Evolutionary conservation across 2,888 invertebrate genomes (phyloP).

Genomic region (Dilophus febrilis): DNA sequence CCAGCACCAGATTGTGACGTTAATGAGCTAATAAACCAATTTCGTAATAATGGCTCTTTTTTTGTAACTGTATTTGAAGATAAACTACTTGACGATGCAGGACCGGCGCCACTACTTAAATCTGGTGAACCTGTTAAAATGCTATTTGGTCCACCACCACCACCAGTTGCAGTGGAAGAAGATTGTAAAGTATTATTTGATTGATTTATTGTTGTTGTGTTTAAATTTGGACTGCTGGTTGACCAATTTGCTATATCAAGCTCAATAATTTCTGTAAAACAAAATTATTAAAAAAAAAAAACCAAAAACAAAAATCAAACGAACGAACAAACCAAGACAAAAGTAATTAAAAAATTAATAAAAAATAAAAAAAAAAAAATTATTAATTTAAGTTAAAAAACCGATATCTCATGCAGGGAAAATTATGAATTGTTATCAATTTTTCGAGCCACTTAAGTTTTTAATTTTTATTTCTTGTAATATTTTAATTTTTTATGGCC

Average conservation of each 20-base stretch:
- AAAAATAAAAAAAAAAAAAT: neutral
- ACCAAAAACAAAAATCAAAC: no score
- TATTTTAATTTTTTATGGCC: no score
- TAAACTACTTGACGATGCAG: neutral
- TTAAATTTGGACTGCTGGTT: slow-evolving; percentile 3
- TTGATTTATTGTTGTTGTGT: slow-evolving; percentile 1
- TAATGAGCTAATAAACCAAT: slow-evolving; percentile 18
- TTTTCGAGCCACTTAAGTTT: no score
- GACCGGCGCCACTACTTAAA: neutral
- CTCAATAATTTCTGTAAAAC: slow-evolving; percentile 14
- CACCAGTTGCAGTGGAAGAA: neutral
- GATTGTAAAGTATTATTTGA: slow-evolving; percentile 2
- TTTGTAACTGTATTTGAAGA: slow-evolving; percentile 13
- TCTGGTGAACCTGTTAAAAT: slow-evolving; percentile 4
- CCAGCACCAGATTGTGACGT: slow-evolving; percentile 7
- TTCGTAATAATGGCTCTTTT: slow-evolving; percentile 19
- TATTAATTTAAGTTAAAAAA: no score
- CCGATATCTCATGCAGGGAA: no score
- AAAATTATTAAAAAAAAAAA: slow-evolving; percentile 4
- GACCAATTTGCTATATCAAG: slow-evolving; percentile 14
- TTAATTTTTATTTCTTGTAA: no score
- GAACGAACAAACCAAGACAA: no score
- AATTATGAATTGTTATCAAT: no score
- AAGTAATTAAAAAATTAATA: no score
- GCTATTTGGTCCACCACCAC: neutral